Conservation (phyloP, 2,888 invertebrate species). For the Baronia brevicornis region DNA sequence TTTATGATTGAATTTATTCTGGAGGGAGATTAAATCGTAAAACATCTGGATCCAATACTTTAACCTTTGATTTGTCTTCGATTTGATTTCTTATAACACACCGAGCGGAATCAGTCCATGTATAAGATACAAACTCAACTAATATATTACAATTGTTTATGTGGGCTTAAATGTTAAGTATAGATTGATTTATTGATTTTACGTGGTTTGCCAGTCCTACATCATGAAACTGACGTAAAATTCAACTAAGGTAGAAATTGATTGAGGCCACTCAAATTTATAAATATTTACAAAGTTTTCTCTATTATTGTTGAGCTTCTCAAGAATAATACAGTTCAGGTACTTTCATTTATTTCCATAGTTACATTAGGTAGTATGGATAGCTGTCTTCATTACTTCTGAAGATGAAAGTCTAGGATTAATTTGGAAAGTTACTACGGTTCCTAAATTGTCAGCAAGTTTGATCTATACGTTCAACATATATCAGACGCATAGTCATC, state of each 20-base stretch:
- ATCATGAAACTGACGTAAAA: slow-evolving; percentile 50
- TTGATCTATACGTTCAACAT: no score
- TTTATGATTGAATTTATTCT: slow-evolving; percentile 28
- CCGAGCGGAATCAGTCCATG: slow-evolving; percentile 40
- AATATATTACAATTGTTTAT: slow-evolving; percentile 50
- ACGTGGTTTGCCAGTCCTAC: slow-evolving; percentile 48
- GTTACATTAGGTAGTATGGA: no score
- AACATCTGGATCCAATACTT: slow-evolving; percentile 30
- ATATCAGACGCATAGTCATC: no score
- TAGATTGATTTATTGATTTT: slow-evolving; percentile 36
- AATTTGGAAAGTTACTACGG: no score
- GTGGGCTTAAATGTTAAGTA: slow-evolving; percentile 50
- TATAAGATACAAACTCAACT: slow-evolving; percentile 54
- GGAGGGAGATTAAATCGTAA: slow-evolving; percentile 48
- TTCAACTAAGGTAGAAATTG: slow-evolving; percentile 60
- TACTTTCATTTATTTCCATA: no score
- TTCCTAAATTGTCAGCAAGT: no score
- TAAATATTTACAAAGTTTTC: slow-evolving; percentile 30
- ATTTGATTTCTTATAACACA: slow-evolving; percentile 18
- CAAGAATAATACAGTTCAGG: no score
- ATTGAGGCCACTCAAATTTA: slow-evolving; percentile 40
- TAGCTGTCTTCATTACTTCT: no score
- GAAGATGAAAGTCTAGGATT: no score
- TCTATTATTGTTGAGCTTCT: no score
- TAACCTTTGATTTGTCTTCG: slow-evolving; percentile 27